Evolutionary conservation across 2,888 invertebrate species (phyloP), one percentile per base, ranked within the genome.

Genomic region (Leistus spinibarbis): DNA sequence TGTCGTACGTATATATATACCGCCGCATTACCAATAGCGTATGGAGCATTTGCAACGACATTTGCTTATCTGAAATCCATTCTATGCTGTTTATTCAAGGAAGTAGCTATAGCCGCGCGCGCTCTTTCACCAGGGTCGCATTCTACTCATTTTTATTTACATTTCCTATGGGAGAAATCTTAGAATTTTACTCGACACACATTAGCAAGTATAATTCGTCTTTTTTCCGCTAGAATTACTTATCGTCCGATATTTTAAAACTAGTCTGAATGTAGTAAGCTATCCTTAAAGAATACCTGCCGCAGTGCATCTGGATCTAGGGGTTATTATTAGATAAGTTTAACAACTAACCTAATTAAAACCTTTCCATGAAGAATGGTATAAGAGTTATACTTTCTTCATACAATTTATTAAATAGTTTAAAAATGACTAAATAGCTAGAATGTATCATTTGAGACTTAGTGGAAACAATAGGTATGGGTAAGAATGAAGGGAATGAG

Each of bases 21-120:
- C 17, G 65, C 65, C 20, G n/a, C 70, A 70, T 70, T 63, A 63
- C 63, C 70, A 70, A 71, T 65, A 60, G 66, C 60, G 73, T 73
- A 73, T 73, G 73, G 73, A 57, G 53, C 66, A 67, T 73, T 73
- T 73, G 73, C 73, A 73, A 62, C 23, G 57, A 67, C 73, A 73
- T 73, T 73, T 73, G 73, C 73, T 73, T 73, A 73, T 73, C 73
- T 73, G 73, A 73, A 73, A 73, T 73, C 73, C 73, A 73, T 73
- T 73, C 23, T 20, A 60, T 27, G 67, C 73, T 73, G 71, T 71
- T 71, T 71, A 71, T 73, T 73, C 73, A 73, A 73, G 73, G 73
- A 73, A 73, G 73, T 72, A 56, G 9, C 22, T n/a, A n/a, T n/a
- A n/a, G n/a, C n/a, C n/a, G n/a, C n/a, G n/a, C 40, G 40, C 40